phyloP scores from a whole-genome alignment of 2,797 vertebrate species.

The Vipera ursinii region DNA sequence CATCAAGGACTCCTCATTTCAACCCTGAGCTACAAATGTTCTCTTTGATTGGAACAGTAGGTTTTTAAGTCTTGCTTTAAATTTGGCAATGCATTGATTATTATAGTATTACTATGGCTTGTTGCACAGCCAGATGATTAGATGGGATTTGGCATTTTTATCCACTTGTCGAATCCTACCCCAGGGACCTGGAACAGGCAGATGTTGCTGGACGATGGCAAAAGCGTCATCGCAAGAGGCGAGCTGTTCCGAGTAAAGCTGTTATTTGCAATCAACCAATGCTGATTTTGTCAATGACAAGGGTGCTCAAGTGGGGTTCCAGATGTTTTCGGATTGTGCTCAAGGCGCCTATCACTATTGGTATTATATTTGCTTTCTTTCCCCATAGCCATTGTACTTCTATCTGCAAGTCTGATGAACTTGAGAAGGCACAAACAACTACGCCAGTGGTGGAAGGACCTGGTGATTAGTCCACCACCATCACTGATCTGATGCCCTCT shows the following conservation, averaged over 20 bases:
- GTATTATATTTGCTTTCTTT: neutral
- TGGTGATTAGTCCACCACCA: neutral
- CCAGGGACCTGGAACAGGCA: neutral
- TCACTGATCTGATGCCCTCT: neutral
- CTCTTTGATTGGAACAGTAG: neutral
- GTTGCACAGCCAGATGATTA: neutral
- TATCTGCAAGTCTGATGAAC: neutral
- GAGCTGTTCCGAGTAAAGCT: neutral
- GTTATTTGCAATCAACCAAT: neutral
- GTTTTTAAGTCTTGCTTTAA: neutral
- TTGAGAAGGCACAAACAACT: neutral
- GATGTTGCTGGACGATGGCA: neutral
- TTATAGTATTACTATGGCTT: neutral
- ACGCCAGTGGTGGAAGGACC: neutral
- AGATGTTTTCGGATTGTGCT: neutral
- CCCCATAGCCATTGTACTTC: neutral
- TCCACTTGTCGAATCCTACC: neutral
- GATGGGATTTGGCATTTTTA: neutral
- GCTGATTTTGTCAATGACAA: neutral
- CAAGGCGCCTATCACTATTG: neutral
- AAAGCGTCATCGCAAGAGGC: neutral
- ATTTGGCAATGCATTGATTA: neutral
- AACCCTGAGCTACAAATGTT: neutral
- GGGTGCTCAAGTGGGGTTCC: neutral
- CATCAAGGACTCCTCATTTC: no score